Percentiles rank a stretch among this genome's conserved stretches.
Evolutionary conservation across 2,113 vertebrate genomes (phyloP).

Genomic region (Peromyscus leucopus): DNA sequence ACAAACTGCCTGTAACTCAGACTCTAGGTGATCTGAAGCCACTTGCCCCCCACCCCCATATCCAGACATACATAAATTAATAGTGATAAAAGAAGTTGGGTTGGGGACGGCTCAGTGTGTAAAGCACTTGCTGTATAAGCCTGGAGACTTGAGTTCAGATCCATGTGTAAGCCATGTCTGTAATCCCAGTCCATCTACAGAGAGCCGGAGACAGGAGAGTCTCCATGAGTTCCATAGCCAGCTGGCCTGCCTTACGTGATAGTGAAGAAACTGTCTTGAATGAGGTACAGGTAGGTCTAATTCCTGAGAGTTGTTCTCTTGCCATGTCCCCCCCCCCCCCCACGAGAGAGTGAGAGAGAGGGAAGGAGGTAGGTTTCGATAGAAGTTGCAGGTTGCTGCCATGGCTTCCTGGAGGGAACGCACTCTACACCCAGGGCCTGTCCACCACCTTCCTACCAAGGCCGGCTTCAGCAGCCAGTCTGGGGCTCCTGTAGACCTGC

Average conservation of each 20-base stretch:
- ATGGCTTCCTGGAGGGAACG: accelerated
- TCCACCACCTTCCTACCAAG: accelerated
- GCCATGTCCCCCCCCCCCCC: no score
- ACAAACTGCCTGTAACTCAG: neutral
- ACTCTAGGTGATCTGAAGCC: neutral
- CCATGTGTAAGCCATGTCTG: neutral
- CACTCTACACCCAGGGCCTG: accelerated
- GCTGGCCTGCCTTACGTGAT: neutral
- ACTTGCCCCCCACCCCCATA: neutral
- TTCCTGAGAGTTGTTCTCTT: neutral
- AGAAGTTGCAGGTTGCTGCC: neutral
- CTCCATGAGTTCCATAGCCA: neutral
- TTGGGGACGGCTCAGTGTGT: neutral
- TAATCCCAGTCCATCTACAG: neutral
- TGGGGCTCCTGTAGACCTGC: no score
- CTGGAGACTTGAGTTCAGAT: neutral
- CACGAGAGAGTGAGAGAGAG: neutral
- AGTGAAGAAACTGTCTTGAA: neutral
- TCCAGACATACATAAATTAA: neutral
- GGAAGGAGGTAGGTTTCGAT: neutral
- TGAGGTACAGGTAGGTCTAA: neutral
- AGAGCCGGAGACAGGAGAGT: neutral
- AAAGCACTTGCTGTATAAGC: neutral
- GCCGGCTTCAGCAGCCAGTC: accelerated
- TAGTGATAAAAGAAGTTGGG: neutral